A percentile compares a stretch with the other conserved stretches of the same genome.
phyloP scores from a whole-genome alignment of 1,140 invertebrate species.

The Atta texana region DNA sequence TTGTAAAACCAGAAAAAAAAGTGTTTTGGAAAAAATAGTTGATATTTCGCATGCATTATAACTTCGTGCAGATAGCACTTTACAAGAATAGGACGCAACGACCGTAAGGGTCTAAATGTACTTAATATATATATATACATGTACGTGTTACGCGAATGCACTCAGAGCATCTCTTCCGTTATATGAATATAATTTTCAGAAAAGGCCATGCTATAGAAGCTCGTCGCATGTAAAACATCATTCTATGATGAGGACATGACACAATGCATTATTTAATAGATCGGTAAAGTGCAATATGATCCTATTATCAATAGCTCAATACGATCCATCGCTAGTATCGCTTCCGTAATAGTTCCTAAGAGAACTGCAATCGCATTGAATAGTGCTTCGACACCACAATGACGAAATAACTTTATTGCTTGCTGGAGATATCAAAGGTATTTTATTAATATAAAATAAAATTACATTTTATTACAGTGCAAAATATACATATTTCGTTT shows the following conservation, averaged over 20 bases:
- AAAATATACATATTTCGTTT: background rate
- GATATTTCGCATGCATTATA: background rate
- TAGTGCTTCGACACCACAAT: background rate
- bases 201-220: constrained; percentile 15
- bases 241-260: constrained; percentile 1
- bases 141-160: constrained; percentile 11
- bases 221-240: background rate
- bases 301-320: constrained; percentile 11
- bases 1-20: background rate
- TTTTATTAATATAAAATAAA: background rate
- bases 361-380: constrained; percentile 20
- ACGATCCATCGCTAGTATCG: constrained; percentile 1
- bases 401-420: constrained; percentile 1
- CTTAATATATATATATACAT: background rate
- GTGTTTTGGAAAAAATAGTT: background rate
- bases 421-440: background rate
- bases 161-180: background rate
- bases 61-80: background rate
- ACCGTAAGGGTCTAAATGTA: constrained; percentile 28
- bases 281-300: constrained; percentile 26
- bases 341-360: background rate
- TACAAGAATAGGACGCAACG: background rate
- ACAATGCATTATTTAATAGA: constrained; percentile 32
- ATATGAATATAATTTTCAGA: constrained; percentile 48
- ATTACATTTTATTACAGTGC: background rate